Percentiles rank a stretch among this genome's conserved stretches.
phyloP scores from a whole-genome alignment of 2,888 invertebrate species.

The Xanthorhoe spadicearia region DNA sequence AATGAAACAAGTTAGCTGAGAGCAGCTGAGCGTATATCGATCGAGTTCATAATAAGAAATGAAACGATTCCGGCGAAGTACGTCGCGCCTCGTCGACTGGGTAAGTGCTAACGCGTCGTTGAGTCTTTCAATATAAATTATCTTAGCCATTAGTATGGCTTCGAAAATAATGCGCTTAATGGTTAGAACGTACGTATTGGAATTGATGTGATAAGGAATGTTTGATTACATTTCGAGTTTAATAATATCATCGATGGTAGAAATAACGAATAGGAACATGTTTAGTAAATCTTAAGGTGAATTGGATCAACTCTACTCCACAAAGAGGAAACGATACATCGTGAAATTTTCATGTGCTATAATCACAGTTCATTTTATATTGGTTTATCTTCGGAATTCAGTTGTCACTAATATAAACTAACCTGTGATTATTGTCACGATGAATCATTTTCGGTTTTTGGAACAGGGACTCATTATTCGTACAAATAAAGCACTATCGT shows the following conservation, averaged over 20 bases:
- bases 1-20: slow-evolving; percentile 83
- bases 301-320: too few species aligned
- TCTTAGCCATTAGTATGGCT: slow-evolving; percentile 33
- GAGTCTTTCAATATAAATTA: slow-evolving; percentile 40
- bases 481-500: slow-evolving; percentile 2
- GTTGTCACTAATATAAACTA: too few species aligned
- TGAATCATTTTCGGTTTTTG: too few species aligned
- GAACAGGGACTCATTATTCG: background rate
- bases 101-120: slow-evolving; percentile 41
- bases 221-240: background rate
- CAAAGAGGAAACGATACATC: too few species aligned
- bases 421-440: too few species aligned
- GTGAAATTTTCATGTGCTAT: too few species aligned
- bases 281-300: too few species aligned
- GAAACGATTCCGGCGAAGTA: slow-evolving; percentile 40
- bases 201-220: background rate
- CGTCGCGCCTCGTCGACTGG: slow-evolving; percentile 39
- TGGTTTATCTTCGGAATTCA: too few species aligned
- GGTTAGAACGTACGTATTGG: background rate
- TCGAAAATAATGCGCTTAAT: slow-evolving; percentile 19
- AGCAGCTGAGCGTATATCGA: slow-evolving; percentile 81
- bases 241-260: background rate
- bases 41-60: slow-evolving; percentile 65
- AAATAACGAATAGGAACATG: background rate
- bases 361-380: too few species aligned